Evolutionary conservation across 2,797 vertebrate genomes (phyloP), one percentile per base, ranked within the genome.

Genomic region (Delichon dasypus): DNA sequence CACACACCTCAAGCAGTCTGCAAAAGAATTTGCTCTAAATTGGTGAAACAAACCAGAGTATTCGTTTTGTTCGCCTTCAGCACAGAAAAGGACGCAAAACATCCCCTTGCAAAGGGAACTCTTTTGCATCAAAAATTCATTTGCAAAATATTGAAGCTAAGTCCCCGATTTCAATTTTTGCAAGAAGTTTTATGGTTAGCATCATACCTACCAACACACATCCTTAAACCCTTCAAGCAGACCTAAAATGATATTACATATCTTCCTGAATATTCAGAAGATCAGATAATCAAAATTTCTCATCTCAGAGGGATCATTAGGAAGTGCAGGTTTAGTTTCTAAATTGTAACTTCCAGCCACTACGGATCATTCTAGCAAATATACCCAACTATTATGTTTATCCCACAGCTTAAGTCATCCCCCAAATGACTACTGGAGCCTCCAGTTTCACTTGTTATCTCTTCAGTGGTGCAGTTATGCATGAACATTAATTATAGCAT

Each of bases 281-380:
- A 78, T 54, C 89, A 86, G 42, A 81, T 84, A 70, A 89, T 93
- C 89, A 88, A 68, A 95, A 78, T n/a, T 32, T 64, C 38, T 85
- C 36, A 75, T 89, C 62, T 93, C 94, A 90, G 58, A 88, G 58
- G 62, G 20, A 16, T 73, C 79, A 75, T 93, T 81, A 94, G 50
- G 61, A 93, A 89, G 40, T 25, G 17, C 44, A 80, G 62, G 58
- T 94, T 75, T 91, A 66, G 68, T 65, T 87, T 83, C 51, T 77
- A 67, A 76, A 77, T 34, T 57, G 45, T 32, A 83, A 73, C 60
- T 91, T 94, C 65, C 89, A 91, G 50, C 26, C n/a, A 68, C 79
- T 68, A 30, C 6, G 6, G 58, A 77, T 86, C 79, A 27, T 86
- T 88, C 58, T 10, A 65, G 44, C 50, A 84, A 88, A 89, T 54